phyloP scores from a whole-genome alignment of 1,140 invertebrate species.

The Hydropsyche tenuis region DNA sequence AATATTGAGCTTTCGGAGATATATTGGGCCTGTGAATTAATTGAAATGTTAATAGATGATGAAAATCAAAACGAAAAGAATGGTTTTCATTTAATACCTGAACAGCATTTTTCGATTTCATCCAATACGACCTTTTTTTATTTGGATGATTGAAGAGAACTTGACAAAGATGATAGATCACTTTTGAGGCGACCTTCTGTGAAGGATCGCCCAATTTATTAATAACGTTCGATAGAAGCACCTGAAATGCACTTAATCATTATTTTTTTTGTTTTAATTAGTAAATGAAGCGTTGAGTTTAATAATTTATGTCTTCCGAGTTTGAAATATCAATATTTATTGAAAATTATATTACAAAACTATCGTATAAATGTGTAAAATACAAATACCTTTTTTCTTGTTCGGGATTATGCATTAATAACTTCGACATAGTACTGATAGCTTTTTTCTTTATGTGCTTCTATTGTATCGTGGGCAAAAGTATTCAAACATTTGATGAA shows the following conservation, averaged over 20 bases:
- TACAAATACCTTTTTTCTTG: slow-evolving; percentile 77
- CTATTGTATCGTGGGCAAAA: slow-evolving; percentile 63
- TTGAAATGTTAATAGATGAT: not conserved
- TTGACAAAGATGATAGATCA: slow-evolving; percentile 84
- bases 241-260: slow-evolving; percentile 60
- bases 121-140: slow-evolving; percentile 85
- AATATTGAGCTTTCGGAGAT: slow-evolving; percentile 86
- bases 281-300: too few relatives aligned
- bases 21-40: slow-evolving; percentile 73
- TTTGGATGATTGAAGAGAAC: slow-evolving; percentile 86
- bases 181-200: slow-evolving; percentile 85
- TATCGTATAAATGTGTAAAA: too few relatives aligned
- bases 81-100: slow-evolving; percentile 57
- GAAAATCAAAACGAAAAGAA: not conserved
- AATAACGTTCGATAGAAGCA: slow-evolving; percentile 80
- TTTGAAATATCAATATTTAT: too few relatives aligned
- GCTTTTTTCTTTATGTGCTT: slow-evolving; percentile 84
- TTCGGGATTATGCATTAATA: slow-evolving; percentile 85
- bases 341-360: too few relatives aligned
- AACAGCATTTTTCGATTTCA: slow-evolving; percentile 92
- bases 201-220: slow-evolving; percentile 97
- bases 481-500: slow-evolving; percentile 60
- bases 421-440: slow-evolving; percentile 76
- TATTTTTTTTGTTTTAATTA: too few relatives aligned
- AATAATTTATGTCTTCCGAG: too few relatives aligned